Percentiles rank a stretch among this genome's conserved stretches.
Evolutionary conservation across 2,888 invertebrate genomes (phyloP).

Genomic region (Lymantria monacha): DNA sequence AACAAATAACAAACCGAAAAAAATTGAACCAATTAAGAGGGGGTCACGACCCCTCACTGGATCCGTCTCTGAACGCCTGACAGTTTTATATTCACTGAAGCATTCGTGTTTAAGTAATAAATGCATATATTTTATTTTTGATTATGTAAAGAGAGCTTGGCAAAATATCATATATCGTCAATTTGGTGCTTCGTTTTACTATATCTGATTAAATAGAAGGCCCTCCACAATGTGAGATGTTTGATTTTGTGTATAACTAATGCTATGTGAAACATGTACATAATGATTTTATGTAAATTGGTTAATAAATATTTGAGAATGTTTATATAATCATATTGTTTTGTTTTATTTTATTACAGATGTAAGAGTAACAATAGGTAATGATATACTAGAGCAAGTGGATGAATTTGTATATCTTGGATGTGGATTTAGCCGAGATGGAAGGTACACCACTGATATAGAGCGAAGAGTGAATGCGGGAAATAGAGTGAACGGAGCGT

Average conservation of each 20-base stretch:
- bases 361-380: too few species aligned
- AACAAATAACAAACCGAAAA: too few species aligned
- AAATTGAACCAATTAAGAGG: too few species aligned
- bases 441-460: too few species aligned
- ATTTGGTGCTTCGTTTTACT: constrained; percentile 77
- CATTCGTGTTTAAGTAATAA: constrained; percentile 32
- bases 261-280: constrained; percentile 80
- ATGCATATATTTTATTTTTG: constrained; percentile 49
- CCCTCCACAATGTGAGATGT: constrained; percentile 78
- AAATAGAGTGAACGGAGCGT: too few species aligned
- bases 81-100: constrained; percentile 31
- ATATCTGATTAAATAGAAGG: constrained; percentile 76
- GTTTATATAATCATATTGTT: constrained; percentile 76
- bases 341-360: constrained; percentile 39
- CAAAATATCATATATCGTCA: constrained; percentile 67
- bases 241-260: constrained; percentile 74
- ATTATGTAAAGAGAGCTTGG: constrained; percentile 71
- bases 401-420: too few species aligned
- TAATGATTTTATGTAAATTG: constrained; percentile 81
- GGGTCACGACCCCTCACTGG: too few species aligned
- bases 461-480: too few species aligned
- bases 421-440: too few species aligned
- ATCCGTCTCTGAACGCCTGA: too few species aligned
- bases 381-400: too few species aligned
- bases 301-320: constrained; percentile 83